Evolutionary conservation across 1,140 invertebrate genomes (phyloP).

Genomic region (Rhagoletis zephyria): DNA sequence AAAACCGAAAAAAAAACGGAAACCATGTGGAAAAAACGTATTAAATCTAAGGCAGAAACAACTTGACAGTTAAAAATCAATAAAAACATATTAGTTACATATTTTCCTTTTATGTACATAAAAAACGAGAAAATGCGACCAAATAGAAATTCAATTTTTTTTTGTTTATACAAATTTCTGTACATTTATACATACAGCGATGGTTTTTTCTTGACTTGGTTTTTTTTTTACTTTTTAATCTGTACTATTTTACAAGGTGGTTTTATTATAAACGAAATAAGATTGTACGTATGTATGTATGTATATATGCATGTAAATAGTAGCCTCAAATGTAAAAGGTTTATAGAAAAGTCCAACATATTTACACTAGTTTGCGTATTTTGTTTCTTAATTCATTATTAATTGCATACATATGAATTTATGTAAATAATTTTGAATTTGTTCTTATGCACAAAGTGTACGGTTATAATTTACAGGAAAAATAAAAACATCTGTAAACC

Average conservation of each 20-base stretch:
- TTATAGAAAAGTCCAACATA: constrained; percentile 36
- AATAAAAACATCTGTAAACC: no score
- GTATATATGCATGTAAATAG: constrained; percentile 16
- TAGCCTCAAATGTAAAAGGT: constrained; percentile 20
- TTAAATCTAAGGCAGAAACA: constrained; percentile 20
- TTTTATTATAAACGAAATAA: not conserved
- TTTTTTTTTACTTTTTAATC: not conserved
- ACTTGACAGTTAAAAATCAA: constrained; percentile 9
- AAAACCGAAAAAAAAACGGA: constrained; percentile 25
- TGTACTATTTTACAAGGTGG: constrained; percentile 21
- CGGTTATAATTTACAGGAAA: not conserved
- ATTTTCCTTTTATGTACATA: constrained; percentile 54
- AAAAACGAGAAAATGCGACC: not conserved
- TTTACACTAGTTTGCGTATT: constrained; percentile 33
- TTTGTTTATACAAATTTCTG: not conserved
- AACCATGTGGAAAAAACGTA: not conserved
- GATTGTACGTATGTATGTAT: constrained; percentile 25
- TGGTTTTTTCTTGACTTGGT: not conserved
- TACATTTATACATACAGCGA: not conserved
- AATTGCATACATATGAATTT: not conserved
- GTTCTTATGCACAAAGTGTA: constrained; percentile 21
- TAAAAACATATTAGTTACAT: constrained; percentile 61
- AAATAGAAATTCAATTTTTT: not conserved
- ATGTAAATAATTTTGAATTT: constrained; percentile 11
- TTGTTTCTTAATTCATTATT: constrained; percentile 14